Evolutionary conservation across 2,113 vertebrate species (phyloP).

Genomic region (Falco punctatus): DNA sequence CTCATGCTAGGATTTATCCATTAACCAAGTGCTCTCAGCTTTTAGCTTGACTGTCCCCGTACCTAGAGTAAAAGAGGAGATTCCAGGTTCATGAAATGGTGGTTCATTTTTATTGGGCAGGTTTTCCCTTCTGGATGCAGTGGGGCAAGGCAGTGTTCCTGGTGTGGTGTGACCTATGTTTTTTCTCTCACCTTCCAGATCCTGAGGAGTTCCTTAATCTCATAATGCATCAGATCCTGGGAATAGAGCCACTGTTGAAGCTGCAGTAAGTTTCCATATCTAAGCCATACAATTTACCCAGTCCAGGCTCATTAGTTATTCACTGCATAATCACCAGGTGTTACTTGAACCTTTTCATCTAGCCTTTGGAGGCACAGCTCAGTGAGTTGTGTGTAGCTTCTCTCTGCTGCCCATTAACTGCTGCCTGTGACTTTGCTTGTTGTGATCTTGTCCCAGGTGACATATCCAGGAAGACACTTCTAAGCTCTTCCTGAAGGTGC

Average conservation of each 20-base stretch:
- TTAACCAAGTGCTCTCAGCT: neutral
- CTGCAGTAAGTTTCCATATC: constrained; percentile 77
- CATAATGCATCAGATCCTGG: constrained; percentile 87
- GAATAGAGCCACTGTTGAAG: constrained; percentile 86
- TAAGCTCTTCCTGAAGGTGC: neutral
- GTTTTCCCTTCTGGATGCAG: neutral
- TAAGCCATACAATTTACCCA: neutral
- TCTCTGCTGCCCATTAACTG: neutral
- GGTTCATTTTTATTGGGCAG: neutral
- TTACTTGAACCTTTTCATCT: neutral
- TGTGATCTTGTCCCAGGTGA: neutral
- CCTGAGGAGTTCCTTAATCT: constrained; percentile 91
- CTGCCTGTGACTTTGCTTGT: neutral
- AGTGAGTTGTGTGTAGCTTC: neutral
- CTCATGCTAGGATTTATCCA: neutral
- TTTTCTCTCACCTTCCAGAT: constrained; percentile 71
- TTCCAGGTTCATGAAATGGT: neutral
- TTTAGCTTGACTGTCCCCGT: neutral
- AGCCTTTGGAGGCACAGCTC: neutral
- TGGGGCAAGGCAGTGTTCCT: neutral
- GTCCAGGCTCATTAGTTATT: neutral
- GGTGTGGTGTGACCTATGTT: neutral
- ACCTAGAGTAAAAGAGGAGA: neutral
- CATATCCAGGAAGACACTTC: neutral
- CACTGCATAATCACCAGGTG: neutral